These are phyloP conservation scores for Cherax quadricarinatus DNA, from an alignment of 1,140 invertebrate species.

Conservation along the genomic window DNA sequence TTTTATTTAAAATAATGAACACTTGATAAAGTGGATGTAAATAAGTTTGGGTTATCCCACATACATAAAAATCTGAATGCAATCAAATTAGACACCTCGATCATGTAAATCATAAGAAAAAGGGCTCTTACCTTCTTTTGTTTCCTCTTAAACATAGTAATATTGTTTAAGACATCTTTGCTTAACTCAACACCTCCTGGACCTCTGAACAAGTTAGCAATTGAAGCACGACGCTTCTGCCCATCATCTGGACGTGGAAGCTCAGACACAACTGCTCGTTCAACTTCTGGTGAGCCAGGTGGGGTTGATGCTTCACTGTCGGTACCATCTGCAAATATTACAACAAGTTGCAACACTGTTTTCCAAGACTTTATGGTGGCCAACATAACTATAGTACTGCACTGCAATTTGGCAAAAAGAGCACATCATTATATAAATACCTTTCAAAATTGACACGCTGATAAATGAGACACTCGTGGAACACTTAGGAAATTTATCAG, in stretches of 20 bases:
- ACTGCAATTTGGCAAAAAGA: neutral
- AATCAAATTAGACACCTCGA: no score
- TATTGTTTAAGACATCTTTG: constrained; percentile 82
- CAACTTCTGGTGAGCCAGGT: constrained; percentile 66
- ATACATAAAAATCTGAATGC: no score
- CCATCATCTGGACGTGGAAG: neutral
- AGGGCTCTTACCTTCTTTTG: constrained; percentile 77
- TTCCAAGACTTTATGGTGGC: neutral
- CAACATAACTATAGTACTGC: neutral
- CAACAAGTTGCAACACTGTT: neutral
- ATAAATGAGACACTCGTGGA: no score
- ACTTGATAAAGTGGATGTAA: no score
- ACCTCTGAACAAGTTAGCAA: constrained; percentile 76
- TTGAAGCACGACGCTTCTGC: constrained; percentile 43
- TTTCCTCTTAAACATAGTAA: constrained; percentile 81
- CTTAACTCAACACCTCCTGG: constrained; percentile 80
- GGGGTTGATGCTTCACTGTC: constrained; percentile 70
- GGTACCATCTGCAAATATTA: constrained; percentile 62
- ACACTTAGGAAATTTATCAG: no score
- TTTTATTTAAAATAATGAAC: no score
- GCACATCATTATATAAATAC: no score
- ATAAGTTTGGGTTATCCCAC: no score
- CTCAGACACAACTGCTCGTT: constrained; percentile 15
- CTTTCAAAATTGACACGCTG: no score
- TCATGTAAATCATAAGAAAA: no score